Evolutionary conservation across 1,140 invertebrate species (phyloP).

Genomic region (Drosophila neocordata): DNA sequence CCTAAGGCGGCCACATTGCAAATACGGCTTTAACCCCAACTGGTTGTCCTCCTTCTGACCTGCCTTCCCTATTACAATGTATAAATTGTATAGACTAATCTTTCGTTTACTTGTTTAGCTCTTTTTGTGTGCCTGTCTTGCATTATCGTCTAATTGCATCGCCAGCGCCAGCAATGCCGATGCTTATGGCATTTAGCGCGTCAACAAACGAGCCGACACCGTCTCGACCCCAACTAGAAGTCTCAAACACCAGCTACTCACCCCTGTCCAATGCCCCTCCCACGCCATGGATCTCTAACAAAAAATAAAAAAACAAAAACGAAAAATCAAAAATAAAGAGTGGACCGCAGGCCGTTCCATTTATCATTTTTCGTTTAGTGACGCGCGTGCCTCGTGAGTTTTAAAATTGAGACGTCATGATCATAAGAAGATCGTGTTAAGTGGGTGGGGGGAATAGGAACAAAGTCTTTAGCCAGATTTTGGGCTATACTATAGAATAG

Average conservation of each 20-base stretch:
- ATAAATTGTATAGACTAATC: conserved; percentile 43
- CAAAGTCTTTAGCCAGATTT: conserved; percentile 14
- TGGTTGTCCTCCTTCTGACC: too few species aligned
- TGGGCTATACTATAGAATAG: conserved; percentile 32
- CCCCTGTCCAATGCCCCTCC: conserved; percentile 1
- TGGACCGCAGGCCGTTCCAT: conserved; percentile 64
- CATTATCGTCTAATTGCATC: conserved; percentile 78
- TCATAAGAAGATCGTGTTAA: conserved; percentile 29
- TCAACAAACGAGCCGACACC: conserved; percentile 78
- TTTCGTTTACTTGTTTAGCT: conserved; percentile 9
- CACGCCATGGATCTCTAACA: background rate
- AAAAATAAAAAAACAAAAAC: conserved; percentile 22
- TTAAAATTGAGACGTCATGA: conserved; percentile 76
- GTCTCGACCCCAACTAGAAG: conserved; percentile 38
- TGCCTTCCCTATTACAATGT: conserved; percentile 13
- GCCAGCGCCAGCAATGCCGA: conserved; percentile 38
- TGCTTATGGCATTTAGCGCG: conserved; percentile 74
- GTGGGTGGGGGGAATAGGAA: background rate
- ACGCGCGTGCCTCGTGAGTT: conserved; percentile 78
- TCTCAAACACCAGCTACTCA: background rate
- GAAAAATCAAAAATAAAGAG: conserved; percentile 30
- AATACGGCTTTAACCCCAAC: conserved; percentile 40
- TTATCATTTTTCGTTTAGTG: conserved; percentile 78
- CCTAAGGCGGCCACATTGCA: conserved; percentile 43
- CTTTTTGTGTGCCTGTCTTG: conserved; percentile 33